phyloP scores from a whole-genome alignment of 2,888 invertebrate species.

The Aelia acuminata region DNA sequence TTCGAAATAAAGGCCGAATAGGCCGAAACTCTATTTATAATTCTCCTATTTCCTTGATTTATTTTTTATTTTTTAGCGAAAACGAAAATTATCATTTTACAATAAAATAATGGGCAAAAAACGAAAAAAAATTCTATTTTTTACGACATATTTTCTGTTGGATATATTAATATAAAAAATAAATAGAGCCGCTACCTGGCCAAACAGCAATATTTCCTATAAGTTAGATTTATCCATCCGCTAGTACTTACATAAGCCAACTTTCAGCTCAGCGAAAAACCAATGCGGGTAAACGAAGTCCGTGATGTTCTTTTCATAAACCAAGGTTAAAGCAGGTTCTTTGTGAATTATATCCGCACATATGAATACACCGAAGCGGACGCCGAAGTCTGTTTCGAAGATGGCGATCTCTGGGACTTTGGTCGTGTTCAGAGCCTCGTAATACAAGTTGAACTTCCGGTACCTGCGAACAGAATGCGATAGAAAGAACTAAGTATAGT shows the following conservation, averaged over 20 bases:
- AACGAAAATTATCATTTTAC: too few species aligned
- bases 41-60: too few species aligned
- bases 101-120: too few species aligned
- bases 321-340: not conserved
- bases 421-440: not conserved
- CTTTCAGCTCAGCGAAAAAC: not conserved
- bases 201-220: too few species aligned
- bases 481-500: not conserved
- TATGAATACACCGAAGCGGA: constrained; percentile 19
- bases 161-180: too few species aligned
- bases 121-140: too few species aligned
- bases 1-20: too few species aligned
- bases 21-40: too few species aligned
- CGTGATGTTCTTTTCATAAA: constrained; percentile 7
- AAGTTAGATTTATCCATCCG: too few species aligned
- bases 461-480: not conserved
- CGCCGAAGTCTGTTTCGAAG: constrained; percentile 22
- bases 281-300: constrained; percentile 32
- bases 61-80: too few species aligned
- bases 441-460: constrained; percentile 21
- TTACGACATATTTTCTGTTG: too few species aligned
- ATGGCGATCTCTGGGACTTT: not conserved
- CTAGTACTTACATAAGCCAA: constrained; percentile 5
- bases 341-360: constrained; percentile 3
- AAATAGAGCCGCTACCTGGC: too few species aligned